Conservation (phyloP, 1,140 invertebrate species). For the Lucilia sericata region DNA sequence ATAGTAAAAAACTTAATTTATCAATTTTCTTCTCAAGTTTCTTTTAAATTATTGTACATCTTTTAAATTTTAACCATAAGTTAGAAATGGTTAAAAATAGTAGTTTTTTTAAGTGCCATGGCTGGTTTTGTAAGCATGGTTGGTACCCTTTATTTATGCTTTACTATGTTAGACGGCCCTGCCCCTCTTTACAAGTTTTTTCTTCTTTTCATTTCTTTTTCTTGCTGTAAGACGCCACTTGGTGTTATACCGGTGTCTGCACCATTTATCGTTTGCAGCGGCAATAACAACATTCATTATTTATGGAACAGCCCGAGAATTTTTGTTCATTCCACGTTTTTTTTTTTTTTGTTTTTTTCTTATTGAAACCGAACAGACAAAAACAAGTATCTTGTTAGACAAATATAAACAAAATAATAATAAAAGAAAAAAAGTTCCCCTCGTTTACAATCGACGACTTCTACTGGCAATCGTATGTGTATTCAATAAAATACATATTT, state of each 20-base stretch:
- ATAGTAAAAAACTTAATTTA: too few relatives aligned
- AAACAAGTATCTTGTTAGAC: not conserved
- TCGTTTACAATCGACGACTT: not conserved
- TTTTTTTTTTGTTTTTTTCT: not conserved
- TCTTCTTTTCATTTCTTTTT: not conserved
- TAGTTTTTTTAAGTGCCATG: not conserved
- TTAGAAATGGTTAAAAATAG: not conserved
- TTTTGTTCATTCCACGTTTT: not conserved
- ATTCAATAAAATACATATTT: too few relatives aligned
- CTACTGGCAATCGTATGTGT: too few relatives aligned
- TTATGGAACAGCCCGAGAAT: not conserved
- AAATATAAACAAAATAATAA: constrained; percentile 2
- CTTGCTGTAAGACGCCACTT: constrained; percentile 17
- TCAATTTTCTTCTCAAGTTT: not conserved
- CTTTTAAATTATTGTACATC: not conserved
- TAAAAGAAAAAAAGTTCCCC: not conserved
- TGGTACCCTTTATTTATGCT: not conserved
- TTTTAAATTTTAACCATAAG: too few relatives aligned
- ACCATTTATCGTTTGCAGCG: not conserved
- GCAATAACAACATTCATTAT: not conserved
- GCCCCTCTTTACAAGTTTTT: not conserved
- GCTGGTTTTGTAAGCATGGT: not conserved
- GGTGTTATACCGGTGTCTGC: constrained; percentile 22
- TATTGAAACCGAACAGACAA: not conserved
- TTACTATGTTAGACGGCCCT: not conserved